These are phyloP conservation scores for Cheilosia grossa DNA, from an alignment of 2,888 invertebrate genomes.

Conservation along the genomic window DNA sequence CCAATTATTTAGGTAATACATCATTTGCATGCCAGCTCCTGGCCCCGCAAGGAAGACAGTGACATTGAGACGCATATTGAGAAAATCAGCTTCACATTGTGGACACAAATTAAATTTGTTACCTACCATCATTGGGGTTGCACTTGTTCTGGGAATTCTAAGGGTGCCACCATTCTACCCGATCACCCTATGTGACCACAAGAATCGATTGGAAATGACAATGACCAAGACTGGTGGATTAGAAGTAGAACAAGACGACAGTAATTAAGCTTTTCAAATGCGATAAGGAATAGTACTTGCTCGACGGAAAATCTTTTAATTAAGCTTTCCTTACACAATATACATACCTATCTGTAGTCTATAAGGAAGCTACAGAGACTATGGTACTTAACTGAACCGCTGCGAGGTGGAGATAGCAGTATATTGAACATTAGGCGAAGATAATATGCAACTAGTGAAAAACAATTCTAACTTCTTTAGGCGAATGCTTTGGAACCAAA, in stretches of 20 bases:
- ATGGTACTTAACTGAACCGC: too few species aligned
- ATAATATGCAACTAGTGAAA: too few species aligned
- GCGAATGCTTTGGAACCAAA: too few species aligned
- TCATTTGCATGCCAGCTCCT: conserved; percentile 79
- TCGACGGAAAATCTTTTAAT: conserved; percentile 65
- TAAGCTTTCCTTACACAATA: conserved; percentile 46
- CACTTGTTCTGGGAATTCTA: conserved; percentile 37
- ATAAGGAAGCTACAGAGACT: too few species aligned
- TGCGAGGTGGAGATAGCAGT: too few species aligned
- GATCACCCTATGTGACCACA: not conserved
- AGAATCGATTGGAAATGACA: conserved; percentile 43
- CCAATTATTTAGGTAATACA: conserved; percentile 82
- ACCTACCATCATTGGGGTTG: conserved; percentile 60
- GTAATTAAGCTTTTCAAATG: conserved; percentile 68
- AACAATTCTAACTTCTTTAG: too few species aligned
- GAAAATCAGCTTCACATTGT: conserved; percentile 71
- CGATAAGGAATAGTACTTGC: conserved; percentile 56
- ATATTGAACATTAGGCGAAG: too few species aligned
- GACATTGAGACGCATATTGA: conserved; percentile 22
- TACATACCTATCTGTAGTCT: not conserved
- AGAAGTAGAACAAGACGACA: conserved; percentile 32
- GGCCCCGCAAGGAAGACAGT: conserved; percentile 13
- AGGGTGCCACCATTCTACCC: not conserved
- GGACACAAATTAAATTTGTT: conserved; percentile 68
- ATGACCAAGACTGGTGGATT: conserved; percentile 2